These are phyloP conservation scores for Characodon lateralis DNA, from an alignment of 2,797 vertebrate genomes.

Conservation along the genomic window DNA sequence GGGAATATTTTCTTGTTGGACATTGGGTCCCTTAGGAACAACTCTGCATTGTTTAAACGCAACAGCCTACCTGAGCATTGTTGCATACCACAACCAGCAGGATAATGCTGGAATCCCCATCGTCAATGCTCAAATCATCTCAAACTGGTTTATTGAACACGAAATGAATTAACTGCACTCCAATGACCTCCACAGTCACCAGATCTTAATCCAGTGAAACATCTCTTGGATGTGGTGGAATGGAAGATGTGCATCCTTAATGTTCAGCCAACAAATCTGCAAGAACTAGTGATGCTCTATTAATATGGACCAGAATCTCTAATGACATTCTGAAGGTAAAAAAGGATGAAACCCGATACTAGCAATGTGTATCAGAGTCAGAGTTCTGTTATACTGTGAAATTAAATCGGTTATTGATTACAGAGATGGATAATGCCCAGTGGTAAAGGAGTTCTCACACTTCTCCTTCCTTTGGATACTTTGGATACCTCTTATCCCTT, in stretches of 20 bases:
- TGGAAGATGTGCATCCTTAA: background rate
- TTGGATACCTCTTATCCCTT: background rate
- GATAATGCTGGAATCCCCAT: slow-evolving; percentile 4
- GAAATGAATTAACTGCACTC: background rate
- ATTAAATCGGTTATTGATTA: background rate
- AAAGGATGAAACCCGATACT: background rate
- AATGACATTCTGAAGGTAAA: background rate
- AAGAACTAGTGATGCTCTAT: background rate
- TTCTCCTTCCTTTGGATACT: slow-evolving; percentile 3
- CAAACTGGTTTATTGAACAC: background rate
- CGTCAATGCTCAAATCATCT: background rate
- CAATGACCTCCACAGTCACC: background rate
- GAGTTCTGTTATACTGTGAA: background rate
- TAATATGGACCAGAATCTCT: background rate
- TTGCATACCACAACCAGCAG: slow-evolving; percentile 19
- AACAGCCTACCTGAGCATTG: too few species aligned
- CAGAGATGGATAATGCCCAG: background rate
- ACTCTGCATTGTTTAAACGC: background rate
- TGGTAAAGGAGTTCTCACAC: background rate
- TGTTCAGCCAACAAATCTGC: background rate
- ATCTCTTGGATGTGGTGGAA: background rate
- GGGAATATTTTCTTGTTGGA: background rate
- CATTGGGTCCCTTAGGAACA: background rate
- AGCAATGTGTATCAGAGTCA: background rate
- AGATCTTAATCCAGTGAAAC: background rate